Base-by-base conservation (phyloP, 1,140 invertebrate species). In the Octopus sinensis region DNA sequence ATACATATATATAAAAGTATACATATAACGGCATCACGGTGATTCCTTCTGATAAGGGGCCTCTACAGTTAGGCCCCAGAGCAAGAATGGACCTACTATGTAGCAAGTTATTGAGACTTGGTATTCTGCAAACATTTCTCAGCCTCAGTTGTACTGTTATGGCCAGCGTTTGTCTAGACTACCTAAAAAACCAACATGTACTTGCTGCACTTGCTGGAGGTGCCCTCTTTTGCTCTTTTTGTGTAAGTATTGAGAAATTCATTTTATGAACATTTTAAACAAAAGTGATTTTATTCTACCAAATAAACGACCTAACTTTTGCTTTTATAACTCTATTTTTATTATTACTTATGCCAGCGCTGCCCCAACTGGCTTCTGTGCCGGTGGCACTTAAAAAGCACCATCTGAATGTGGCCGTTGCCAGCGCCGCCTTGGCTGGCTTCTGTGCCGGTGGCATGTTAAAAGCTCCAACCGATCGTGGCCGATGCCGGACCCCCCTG, bases 161-260 rank as follows among this genome's bases (percentile, higher is more conserved):
- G 13, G 68, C 68, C 68, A n/a, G 68, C 5, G 68, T 71, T 23
- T 71, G 68, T 17, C 68, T 71, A 13, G 68, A 71, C 68, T 13
- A 71, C 13, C 13, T 71, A 6, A 7, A 13, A 71, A 7, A 71
- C 30, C 68, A 71, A 6, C 68, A 71, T 71, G 68, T 71, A 0
- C 68, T 71, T 12, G 68, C 68, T 6, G 68, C 68, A 5, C 68
- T 71, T 5, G 17, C 68, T 17, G 68, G 68, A n/a, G 68, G 68
- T 5, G 68, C 68, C 68, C 68, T 71, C 68, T 71, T 71, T 71
- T 71, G 68, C 30, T 71, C 68, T n/a, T 71, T 71, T 71, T 71
- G 68, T 13, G 68, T 71, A 71, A 71, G 68, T 71, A 62, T 62
- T 62, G 9, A 9, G 56, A 62, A 43, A 43, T 43, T 43, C 30